Base-by-base conservation (phyloP, 2,888 invertebrate species). In the Cantharis nigra region DNA sequence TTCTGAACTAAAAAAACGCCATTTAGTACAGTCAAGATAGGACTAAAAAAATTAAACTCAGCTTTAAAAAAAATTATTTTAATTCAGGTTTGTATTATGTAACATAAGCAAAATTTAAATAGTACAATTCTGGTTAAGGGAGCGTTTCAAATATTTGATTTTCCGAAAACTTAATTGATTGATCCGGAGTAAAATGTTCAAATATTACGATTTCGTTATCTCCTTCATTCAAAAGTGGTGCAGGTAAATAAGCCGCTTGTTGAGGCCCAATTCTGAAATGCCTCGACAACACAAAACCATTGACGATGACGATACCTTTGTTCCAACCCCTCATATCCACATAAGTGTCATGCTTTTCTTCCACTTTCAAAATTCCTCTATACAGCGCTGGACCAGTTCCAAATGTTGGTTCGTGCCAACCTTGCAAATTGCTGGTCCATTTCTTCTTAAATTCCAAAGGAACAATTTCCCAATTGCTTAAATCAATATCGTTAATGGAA, bases 211-310 rank as follows among this genome's bases (percentile, higher is more conserved):
- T 82, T 63, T 82, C 81, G 78, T 87, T 87, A 11, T 78, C 64
- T 14, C 92, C 92, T 16, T 85, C 81, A 63, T 89, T 90, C 30
- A 96, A 90, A 86, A 93, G 91, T 0, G 94, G 92, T 0, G 92
- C 94, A 0, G 97, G 97, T 30, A 96, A 89, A 86, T 95, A 97
- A 1, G 96, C 89, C 0, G 95, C 95, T 75, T 93, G 90, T 87
- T 96, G 95, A 0, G 97, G 97, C 0, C 97, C 97, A 1, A 90
- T 84, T 0, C 93, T 93, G 93, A 96, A 96, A 87, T 97, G 97
- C 67, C 97, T 91, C 0, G 97, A 97, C 23, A 98, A 89, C 86
- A 97, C 96, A 85, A 95, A 92, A 0, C 95, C 95, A 86, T 98
- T 98, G 0, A 98, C 89, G 87, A 95, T 95, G 0, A 95, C 93